Conservation (phyloP, 2,113 vertebrate species). For the Pardalotus punctatus region DNA sequence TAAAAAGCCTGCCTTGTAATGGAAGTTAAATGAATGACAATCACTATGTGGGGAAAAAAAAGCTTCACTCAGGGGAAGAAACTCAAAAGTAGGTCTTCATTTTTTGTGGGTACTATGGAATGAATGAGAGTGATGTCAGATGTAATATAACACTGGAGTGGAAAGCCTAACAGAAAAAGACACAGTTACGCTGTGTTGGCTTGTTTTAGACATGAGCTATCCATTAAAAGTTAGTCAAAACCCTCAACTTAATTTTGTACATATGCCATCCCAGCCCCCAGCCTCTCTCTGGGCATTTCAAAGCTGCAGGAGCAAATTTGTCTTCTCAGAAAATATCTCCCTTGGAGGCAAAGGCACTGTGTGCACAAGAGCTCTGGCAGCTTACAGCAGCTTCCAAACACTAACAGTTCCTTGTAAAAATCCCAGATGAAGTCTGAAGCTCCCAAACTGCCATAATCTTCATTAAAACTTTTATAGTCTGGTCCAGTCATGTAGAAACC, state of each 20-base stretch:
- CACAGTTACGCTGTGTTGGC: not conserved
- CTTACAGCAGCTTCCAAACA: not conserved
- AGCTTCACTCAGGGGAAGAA: not conserved
- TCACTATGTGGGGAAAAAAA: not conserved
- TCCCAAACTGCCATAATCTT: not conserved
- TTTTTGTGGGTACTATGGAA: conserved; percentile 25
- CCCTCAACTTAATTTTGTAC: conserved; percentile 9
- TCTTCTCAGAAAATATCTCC: not conserved
- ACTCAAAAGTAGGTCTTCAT: conserved; percentile 34
- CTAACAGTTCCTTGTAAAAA: not conserved
- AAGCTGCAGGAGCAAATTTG: conserved; percentile 25
- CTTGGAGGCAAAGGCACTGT: not conserved
- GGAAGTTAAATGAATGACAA: not conserved
- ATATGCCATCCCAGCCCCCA: not conserved
- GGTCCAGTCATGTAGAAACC: not conserved
- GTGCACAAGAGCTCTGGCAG: not conserved
- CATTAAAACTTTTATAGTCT: not conserved
- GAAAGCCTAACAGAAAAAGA: conserved; percentile 40
- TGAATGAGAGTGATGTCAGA: conserved; percentile 30
- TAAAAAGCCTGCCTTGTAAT: not conserved
- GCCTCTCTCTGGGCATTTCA: not conserved
- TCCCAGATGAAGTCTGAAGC: not conserved
- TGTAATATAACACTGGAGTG: conserved; percentile 33
- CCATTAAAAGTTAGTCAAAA: conserved; percentile 49
- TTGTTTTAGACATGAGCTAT: conserved; percentile 13